Evolutionary conservation across 2,888 invertebrate species (phyloP), one percentile per base, ranked within the genome.

Genomic region (Tipula helvola): DNA sequence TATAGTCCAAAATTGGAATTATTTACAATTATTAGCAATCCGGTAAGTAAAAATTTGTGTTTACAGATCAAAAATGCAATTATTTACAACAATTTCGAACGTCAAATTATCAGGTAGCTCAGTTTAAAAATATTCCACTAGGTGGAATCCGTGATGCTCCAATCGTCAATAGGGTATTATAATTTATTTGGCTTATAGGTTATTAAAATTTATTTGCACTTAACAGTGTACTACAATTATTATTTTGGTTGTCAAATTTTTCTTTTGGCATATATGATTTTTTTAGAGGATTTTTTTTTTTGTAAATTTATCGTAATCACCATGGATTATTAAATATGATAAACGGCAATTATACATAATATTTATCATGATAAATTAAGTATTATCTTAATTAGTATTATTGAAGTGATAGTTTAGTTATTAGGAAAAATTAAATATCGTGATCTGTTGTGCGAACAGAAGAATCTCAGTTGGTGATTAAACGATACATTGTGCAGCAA

Each of bases 401-500:
- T 71, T 71, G 71, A 71, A 71, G 71, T 71, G 71, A 71, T 71
- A 28, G 28, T 71, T 18, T 71, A 13, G n/a, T 57, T 39, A 39
- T 39, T 39, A 39, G 28, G 2, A 28, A 28, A 28, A 16, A 57
- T 57, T 57, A 57, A 5, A 57, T 57, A 28, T 28, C n/a, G 12
- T 71, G 28, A 28, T 28, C 28, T 28, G n/a, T 52, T 71, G 28
- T 71, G n/a, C 10, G 71, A 16, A 12, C 4, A 71, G 10, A 52
- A n/a, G 52, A 52, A 52, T 52, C 16, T 52, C 71, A 71, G 71
- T 71, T 1, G 7, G 71, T 28, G 10, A 71, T 52, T 52, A 16
- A 1, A 52, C n/a, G 36, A 36, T 86, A 52, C 52, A 7, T 1
- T 89, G 52, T 52, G 52, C 5, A n/a, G 3, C 13, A 28, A 71